These are phyloP conservation scores for Troides aeacus DNA, from an alignment of 2,888 invertebrate genomes.

Conservation along the genomic window DNA sequence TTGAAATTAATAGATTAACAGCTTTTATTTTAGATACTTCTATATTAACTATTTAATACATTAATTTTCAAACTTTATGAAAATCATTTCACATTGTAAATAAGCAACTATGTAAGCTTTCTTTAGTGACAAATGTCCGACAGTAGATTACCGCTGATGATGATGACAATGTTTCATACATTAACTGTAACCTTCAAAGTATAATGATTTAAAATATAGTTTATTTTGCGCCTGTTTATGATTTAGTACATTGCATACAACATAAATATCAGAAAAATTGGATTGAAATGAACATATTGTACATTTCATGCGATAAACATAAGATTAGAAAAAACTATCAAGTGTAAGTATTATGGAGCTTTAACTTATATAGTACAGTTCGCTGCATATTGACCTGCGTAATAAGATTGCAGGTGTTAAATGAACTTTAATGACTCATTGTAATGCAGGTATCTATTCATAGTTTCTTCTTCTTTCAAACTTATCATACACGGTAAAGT, in stretches of 20 bases:
- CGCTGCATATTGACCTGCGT: conserved; percentile 8
- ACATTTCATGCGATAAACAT: background rate
- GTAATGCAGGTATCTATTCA: conserved; percentile 30
- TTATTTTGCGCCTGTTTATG: too few relatives aligned
- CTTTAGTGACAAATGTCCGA: too few relatives aligned
- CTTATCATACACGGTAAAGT: conserved; percentile 25
- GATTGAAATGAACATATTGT: background rate
- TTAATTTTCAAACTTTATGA: too few relatives aligned
- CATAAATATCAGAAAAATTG: background rate
- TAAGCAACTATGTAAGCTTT: too few relatives aligned
- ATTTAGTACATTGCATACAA: background rate
- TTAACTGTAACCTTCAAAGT: conserved; percentile 51
- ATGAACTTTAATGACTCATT: conserved; percentile 33
- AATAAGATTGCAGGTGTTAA: conserved; percentile 13
- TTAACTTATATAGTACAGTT: conserved; percentile 14
- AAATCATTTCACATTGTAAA: too few relatives aligned
- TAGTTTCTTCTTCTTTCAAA: conserved; percentile 34
- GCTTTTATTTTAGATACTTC: conserved; percentile 52
- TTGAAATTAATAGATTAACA: conserved; percentile 5
- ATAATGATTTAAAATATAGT: background rate
- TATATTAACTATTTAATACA: too few relatives aligned
- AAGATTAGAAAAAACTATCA: conserved; percentile 16
- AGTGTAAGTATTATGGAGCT: conserved; percentile 3
- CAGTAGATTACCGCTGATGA: too few relatives aligned
- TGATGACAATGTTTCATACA: conserved; percentile 39